Evolutionary conservation across 2,888 invertebrate genomes (phyloP).

Genomic region (Apamea epomidion): DNA sequence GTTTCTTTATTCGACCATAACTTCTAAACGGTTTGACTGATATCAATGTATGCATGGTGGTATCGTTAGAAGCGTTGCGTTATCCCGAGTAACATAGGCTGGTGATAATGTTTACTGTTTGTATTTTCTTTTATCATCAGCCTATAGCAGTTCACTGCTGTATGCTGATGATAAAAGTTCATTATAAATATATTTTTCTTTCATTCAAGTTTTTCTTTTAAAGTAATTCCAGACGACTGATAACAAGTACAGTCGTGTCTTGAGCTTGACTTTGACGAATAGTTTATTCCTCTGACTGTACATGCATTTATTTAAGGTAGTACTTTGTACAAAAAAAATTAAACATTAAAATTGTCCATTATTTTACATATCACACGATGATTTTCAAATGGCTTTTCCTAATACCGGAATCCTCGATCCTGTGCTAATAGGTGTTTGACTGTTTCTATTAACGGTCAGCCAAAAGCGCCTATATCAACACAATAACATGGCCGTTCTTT

Average conservation of each 20-base stretch:
- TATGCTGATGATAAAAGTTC: no score
- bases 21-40: no score
- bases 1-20: no score
- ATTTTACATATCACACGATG: background rate
- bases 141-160: no score
- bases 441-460: constrained; percentile 20
- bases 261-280: background rate
- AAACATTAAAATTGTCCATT: background rate
- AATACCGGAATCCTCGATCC: background rate
- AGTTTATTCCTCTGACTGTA: background rate
- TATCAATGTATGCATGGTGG: no score
- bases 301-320: background rate
- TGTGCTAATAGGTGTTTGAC: constrained; percentile 30
- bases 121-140: no score
- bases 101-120: no score
- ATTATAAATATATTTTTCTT: no score
- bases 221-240: background rate
- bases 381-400: constrained; percentile 30
- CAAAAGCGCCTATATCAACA: constrained; percentile 21
- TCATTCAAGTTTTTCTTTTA: no score
- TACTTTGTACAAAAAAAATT: background rate
- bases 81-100: no score
- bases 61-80: no score
- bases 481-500: constrained; percentile 28
- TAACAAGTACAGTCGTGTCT: background rate